Base-by-base conservation (phyloP, 2,888 invertebrate species). In the Yponomeuta sedellus region DNA sequence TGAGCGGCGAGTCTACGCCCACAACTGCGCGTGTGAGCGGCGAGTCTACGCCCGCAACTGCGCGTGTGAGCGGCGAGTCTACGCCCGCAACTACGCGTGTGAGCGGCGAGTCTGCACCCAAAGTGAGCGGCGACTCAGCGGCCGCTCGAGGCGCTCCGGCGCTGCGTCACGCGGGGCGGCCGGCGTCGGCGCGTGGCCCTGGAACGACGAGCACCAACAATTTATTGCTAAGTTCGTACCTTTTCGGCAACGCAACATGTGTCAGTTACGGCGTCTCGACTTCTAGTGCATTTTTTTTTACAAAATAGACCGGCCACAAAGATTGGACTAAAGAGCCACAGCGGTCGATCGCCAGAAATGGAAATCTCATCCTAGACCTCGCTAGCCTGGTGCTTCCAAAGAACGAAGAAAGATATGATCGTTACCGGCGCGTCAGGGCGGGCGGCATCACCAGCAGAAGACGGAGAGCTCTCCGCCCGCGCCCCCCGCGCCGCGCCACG, bases 391-490 rank as follows among this genome's bases (percentile, higher is more conserved):
- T 25, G 25, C 3, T 5, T 25, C 5, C 2, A 25, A 25, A 25
- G 25, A 25, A 25, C 25, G 5, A 25, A 25, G 5, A 25, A 25
- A 25, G 25, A 25, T 2, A 25, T 25, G 16, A 16, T 52, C 12
- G 16, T 52, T 52, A 52, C 44, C 44, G 16, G 44, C 44, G 56
- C 19, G 64, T 56, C 28, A 12, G 22, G 64, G 65, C 65, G 65
- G 59, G 44, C 57, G 66, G 66, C 78, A 83, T 95, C 95, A 96
- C 95, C 96, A 96, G 88, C 95, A 95, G 89, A 94, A 95, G 69
- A 96, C 95, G 75, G 95, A 95, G 72, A 95, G 92, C 88, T 95
- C 95, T 64, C 95, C 95, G 74, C 94, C 87, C 77, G 88, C 94
- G 81, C 94, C 93, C 73, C 94, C 93, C 69, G 92, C 93, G 72